Evolutionary conservation across 2,797 vertebrate species (phyloP).

Genomic region (Acanthis flammea): DNA sequence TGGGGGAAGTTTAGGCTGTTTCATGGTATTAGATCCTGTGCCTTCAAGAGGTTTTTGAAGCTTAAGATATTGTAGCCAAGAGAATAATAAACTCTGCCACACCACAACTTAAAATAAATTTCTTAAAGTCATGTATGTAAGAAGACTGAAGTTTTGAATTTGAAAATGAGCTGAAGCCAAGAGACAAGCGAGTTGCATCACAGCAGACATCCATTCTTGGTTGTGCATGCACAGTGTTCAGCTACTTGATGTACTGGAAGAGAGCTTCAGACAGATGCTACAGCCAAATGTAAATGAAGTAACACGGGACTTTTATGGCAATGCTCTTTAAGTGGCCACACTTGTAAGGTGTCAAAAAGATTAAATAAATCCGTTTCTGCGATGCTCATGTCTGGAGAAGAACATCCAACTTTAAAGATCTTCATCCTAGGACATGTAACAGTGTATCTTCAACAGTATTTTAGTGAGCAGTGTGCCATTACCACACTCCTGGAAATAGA

Average conservation of each 20-base stretch:
- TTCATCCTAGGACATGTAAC: background rate
- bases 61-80: background rate
- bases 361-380: background rate
- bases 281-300: conserved; percentile 20
- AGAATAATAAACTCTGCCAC: background rate
- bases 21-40: background rate
- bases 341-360: background rate
- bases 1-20: background rate
- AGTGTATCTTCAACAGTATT: background rate
- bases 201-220: background rate
- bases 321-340: background rate
- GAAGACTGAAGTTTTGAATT: background rate
- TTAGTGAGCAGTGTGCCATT: background rate
- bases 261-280: background rate
- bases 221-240: background rate
- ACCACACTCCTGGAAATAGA: background rate
- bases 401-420: background rate
- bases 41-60: background rate
- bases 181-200: background rate
- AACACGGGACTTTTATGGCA: background rate
- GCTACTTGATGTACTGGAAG: background rate
- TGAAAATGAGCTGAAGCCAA: background rate
- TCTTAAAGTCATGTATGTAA: background rate
- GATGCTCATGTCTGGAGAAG: background rate
- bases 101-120: background rate